These are phyloP conservation scores for Tanytarsus gracilentus DNA, from an alignment of 2,888 invertebrate genomes.

Conservation along the genomic window DNA sequence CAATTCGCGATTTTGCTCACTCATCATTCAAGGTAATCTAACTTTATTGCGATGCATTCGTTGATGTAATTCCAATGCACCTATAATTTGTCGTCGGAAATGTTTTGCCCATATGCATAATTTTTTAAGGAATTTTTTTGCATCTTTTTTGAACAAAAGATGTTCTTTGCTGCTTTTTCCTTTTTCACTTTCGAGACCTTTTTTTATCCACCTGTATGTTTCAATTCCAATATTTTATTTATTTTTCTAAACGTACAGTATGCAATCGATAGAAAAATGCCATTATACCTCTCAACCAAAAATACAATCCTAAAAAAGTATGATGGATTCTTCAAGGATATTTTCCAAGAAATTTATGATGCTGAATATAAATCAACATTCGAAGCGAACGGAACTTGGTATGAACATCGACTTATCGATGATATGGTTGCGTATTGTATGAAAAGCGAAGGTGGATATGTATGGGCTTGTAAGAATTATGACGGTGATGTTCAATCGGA, in stretches of 20 bases:
- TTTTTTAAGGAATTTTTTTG: background rate
- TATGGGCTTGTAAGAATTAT: constrained; percentile 99
- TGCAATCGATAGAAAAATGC: constrained; percentile 74
- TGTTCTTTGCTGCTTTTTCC: too few relatives aligned
- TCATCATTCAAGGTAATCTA: constrained; percentile 87
- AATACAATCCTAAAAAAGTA: constrained; percentile 95
- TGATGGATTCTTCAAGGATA: constrained; percentile 94
- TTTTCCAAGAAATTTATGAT: constrained; percentile 91
- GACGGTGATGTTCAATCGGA: constrained; percentile 99
- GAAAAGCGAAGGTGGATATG: constrained; percentile 97
- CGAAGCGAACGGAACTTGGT: constrained; percentile 87
- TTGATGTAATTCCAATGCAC: constrained; percentile 60
- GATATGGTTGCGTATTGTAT: constrained; percentile 98
- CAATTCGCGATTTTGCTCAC: constrained; percentile 89
- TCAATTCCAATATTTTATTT: too few relatives aligned
- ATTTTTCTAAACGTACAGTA: too few relatives aligned
- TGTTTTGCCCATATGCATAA: too few relatives aligned
- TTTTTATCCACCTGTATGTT: too few relatives aligned
- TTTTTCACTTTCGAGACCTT: too few relatives aligned
- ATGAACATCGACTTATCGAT: constrained; percentile 96
- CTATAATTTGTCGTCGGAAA: too few relatives aligned
- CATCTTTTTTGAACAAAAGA: background rate
- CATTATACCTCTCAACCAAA: constrained; percentile 90
- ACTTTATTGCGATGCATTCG: constrained; percentile 74
- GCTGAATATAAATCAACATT: constrained; percentile 74